A percentile compares a stretch with the other conserved stretches of the same genome.
These are phyloP conservation scores for Chrysogorgia sp. DNA, from an alignment of 92 coral and sea anemone species.

Conservation along the genomic window DNA sequence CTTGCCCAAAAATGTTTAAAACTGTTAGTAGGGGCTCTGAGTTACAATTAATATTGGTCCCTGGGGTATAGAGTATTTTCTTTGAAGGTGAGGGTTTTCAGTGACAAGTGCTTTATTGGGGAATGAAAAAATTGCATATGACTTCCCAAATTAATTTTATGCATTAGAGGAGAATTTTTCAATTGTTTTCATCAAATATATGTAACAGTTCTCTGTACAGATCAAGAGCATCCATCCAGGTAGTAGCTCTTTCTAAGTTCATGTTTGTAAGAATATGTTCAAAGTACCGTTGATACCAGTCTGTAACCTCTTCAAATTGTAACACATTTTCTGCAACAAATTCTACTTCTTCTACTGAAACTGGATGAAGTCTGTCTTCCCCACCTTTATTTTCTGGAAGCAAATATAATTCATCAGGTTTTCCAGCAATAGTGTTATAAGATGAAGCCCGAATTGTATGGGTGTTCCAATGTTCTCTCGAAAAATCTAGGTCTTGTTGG, in stretches of 20 bases:
- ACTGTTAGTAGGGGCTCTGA: no score
- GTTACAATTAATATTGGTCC: no score
- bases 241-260: conserved; percentile 5
- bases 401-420: conserved; percentile 9
- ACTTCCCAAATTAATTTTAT: no score
- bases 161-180: background rate
- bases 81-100: no score
- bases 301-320: conserved; percentile 2
- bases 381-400: conserved; percentile 34
- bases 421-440: conserved; percentile 5
- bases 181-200: conserved; percentile 12
- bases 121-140: no score
- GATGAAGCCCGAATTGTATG: conserved; percentile 15
- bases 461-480: conserved; percentile 1
- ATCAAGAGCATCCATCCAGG: conserved; percentile 1
- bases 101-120: no score
- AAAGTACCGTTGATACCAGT: conserved; percentile 17
- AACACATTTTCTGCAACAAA: conserved; percentile 5
- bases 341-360: conserved; percentile 19
- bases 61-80: no score
- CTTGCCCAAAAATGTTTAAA: no score
- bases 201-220: conserved; percentile 1
- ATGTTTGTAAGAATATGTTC: background rate
- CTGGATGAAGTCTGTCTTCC: conserved; percentile 27
- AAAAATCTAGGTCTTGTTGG: conserved; percentile 1